These are phyloP conservation scores for Penaeus monodon DNA, from an alignment of 2,888 invertebrate species.

Conservation along the genomic window DNA sequence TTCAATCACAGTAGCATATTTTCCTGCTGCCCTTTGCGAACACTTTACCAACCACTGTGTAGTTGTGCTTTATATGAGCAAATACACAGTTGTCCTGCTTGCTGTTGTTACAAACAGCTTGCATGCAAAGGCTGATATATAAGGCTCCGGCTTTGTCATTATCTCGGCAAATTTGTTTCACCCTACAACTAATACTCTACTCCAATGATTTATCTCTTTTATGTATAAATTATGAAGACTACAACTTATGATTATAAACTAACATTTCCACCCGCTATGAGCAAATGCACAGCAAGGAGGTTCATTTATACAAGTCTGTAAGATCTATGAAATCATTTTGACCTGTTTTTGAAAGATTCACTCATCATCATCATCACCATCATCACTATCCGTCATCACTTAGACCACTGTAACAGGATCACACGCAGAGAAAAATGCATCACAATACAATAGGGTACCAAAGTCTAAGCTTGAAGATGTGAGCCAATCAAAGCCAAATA, in stretches of 20 bases:
- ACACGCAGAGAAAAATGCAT: slow-evolving; percentile 61
- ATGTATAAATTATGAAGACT: slow-evolving; percentile 63
- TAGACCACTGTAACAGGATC: slow-evolving; percentile 57
- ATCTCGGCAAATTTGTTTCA: slow-evolving; percentile 57
- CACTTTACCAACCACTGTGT: no score
- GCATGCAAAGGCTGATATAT: slow-evolving; percentile 42
- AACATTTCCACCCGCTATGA: slow-evolving; percentile 61
- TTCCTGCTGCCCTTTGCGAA: slow-evolving; percentile 21
- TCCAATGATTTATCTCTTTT: slow-evolving; percentile 61
- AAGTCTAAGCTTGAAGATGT: slow-evolving; percentile 47
- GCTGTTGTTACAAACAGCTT: slow-evolving; percentile 26
- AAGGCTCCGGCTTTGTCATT: slow-evolving; percentile 48
- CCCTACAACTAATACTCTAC: slow-evolving; percentile 62
- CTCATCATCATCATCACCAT: slow-evolving; percentile 38
- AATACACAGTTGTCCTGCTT: no score
- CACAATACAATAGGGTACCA: slow-evolving; percentile 58
- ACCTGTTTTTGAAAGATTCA: slow-evolving; percentile 58
- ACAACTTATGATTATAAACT: slow-evolving; percentile 63
- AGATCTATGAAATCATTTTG: slow-evolving; percentile 62
- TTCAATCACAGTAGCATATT: slow-evolving; percentile 35
- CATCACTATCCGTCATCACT: slow-evolving; percentile 60
- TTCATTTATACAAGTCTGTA: slow-evolving; percentile 59
- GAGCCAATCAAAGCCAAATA: not conserved
- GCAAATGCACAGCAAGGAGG: slow-evolving; percentile 62
- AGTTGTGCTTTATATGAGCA: no score